A percentile compares a stretch with the other conserved stretches of the same genome.
Evolutionary conservation across 2,888 invertebrate species (phyloP).

Genomic region (Dascillus cervinus): DNA sequence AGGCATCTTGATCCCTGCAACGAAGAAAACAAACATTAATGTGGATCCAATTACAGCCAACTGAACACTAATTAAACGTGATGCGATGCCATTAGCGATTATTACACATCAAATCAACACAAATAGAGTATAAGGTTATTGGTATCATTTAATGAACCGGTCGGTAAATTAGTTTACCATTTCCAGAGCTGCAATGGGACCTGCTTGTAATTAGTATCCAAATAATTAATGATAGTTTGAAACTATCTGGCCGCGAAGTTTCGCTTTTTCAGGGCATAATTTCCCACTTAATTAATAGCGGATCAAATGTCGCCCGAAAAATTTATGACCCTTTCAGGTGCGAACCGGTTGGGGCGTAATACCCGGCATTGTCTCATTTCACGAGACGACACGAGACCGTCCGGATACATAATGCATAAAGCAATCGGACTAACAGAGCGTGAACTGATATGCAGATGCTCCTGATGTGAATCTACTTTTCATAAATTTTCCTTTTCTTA

Average conservation of each 20-base stretch:
- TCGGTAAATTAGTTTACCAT: constrained; percentile 16
- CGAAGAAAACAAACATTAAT: neutral
- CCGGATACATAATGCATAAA: constrained; percentile 26
- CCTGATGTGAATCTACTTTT: no score
- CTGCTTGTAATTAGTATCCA: constrained; percentile 20
- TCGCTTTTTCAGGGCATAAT: constrained; percentile 13
- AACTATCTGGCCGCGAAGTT: constrained; percentile 17
- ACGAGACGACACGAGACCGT: no score
- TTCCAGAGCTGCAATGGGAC: constrained; percentile 16
- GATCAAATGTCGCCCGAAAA: no score
- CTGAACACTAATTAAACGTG: no score
- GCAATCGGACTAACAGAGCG: constrained; percentile 21
- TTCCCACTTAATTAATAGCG: constrained; percentile 7
- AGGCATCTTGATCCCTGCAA: constrained; percentile 25
- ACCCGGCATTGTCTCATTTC: no score
- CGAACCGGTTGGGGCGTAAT: no score
- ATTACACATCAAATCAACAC: no score
- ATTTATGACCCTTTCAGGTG: no score
- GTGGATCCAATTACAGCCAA: no score
- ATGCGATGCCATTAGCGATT: neutral
- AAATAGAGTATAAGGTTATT: constrained; percentile 14
- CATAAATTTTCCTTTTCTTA: no score
- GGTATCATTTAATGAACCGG: constrained; percentile 15
- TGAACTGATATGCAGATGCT: constrained; percentile 22
- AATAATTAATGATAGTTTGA: constrained; percentile 20